Percentiles rank a stretch among this genome's conserved stretches.
Evolutionary conservation across 2,888 invertebrate species (phyloP).

Genomic region (Eumerus sabulonum): DNA sequence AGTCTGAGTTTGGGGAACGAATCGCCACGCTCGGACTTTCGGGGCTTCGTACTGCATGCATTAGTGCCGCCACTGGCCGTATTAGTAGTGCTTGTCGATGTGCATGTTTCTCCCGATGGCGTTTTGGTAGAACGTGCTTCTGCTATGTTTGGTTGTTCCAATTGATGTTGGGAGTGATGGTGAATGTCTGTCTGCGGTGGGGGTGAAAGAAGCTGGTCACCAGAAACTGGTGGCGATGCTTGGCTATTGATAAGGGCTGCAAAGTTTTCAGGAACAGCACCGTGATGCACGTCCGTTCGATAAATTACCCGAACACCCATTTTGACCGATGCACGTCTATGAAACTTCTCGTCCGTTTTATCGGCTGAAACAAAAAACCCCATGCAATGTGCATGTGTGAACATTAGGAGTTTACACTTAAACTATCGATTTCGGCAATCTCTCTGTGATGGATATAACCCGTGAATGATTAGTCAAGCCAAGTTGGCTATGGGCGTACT

Average conservation of each 20-base stretch:
- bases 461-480: too few relatives aligned
- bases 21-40: constrained; percentile 76
- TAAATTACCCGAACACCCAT: constrained; percentile 93
- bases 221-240: constrained; percentile 72
- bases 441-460: too few relatives aligned
- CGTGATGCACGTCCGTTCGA: constrained; percentile 77
- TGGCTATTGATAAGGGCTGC: constrained; percentile 73
- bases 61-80: neutral
- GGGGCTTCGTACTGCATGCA: constrained; percentile 62
- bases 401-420: too few relatives aligned
- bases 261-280: constrained; percentile 73
- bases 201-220: constrained; percentile 47
- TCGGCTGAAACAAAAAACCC: constrained; percentile 84
- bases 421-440: too few relatives aligned
- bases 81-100: constrained; percentile 3
- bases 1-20: constrained; percentile 77
- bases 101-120: constrained; percentile 14
- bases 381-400: neutral
- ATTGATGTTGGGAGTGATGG: constrained; percentile 20
- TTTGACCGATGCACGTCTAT: constrained; percentile 87
- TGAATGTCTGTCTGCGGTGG: constrained; percentile 23
- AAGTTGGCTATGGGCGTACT: too few relatives aligned
- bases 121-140: constrained; percentile 26
- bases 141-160: constrained; percentile 32
- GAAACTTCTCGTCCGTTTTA: constrained; percentile 89